Base-by-base conservation (phyloP, 2,113 vertebrate genomes). In the Caloenas nicobarica region DNA sequence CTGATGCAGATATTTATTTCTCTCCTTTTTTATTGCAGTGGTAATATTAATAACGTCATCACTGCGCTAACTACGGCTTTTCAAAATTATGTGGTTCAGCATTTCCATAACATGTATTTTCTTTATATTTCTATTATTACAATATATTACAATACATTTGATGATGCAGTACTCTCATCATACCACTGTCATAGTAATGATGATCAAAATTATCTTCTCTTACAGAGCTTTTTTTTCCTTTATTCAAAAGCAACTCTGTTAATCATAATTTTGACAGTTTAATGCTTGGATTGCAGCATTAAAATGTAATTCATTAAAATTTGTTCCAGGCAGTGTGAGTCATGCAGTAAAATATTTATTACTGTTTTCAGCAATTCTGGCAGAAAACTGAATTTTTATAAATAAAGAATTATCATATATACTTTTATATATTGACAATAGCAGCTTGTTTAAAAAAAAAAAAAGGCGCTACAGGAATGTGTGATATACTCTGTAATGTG, bases 291-390 rank as follows among this genome's bases (percentile, higher is more conserved):
- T 93, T 96, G 60, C n/a, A 96, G 44, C 58, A 97, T 96, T 89
- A 96, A 97, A 91, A 92, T 94, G 51, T 91, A 97, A 96, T 94
- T 93, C 93, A 97, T 97, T 96, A 97, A 97, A 97, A 95, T 96
- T 79, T 96, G 51, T 97, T 97, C 84, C 71, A 96, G 88, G 88
- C 86, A 96, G 14, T 10, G 7, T 96, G 88, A 96, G 81, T 94
- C 91, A 96, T 60, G 26, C 70, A 96, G 73, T 91, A 94, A 96
- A 97, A 96, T 96, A 97, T 98, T 98, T 98, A 96, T 97, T 96
- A 97, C 88, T 96, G 28, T 68, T 96, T 96, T 95, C 85, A 97
- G 11, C 38, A 90, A 64, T 96, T 98, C 69, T 86, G 68, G 38
- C 53, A 82, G 64, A 94, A 96, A 90, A 78, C 11, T 36, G 54